These are phyloP conservation scores for Perodicticus potto DNA, from an alignment of 2,797 vertebrate species.

Conservation along the genomic window DNA sequence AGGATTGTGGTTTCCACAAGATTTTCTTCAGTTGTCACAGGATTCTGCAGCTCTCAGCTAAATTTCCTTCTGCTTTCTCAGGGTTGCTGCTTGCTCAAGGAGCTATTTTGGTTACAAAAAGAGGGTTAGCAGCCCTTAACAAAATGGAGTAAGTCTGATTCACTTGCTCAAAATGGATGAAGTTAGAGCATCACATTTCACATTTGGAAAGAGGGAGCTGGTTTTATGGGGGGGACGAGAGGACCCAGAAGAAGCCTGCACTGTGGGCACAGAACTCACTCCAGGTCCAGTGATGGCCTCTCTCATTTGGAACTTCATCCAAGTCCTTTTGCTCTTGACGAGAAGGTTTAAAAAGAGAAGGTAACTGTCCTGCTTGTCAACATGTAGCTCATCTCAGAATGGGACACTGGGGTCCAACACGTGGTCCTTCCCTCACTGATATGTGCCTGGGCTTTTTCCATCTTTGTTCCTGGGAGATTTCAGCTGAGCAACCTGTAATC, in stretches of 20 bases:
- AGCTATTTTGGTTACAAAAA: too few relatives aligned
- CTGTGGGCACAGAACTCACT: not conserved
- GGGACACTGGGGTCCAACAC: not conserved
- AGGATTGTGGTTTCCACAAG: too few relatives aligned
- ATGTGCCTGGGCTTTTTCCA: not conserved
- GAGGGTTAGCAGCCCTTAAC: too few relatives aligned
- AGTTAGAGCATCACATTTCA: too few relatives aligned
- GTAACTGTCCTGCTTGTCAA: not conserved
- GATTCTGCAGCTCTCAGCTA: too few relatives aligned
- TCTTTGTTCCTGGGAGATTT: not conserved
- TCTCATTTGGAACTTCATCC: not conserved
- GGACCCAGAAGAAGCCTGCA: not conserved
- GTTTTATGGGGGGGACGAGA: not conserved
- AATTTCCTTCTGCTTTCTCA: too few relatives aligned
- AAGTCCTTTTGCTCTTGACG: not conserved
- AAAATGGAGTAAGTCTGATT: too few relatives aligned
- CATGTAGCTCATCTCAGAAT: not conserved
- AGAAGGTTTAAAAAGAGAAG: not conserved
- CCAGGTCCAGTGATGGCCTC: not conserved
- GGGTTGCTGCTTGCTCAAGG: too few relatives aligned
- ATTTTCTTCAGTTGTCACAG: too few relatives aligned
- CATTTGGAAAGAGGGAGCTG: conserved; percentile 29
- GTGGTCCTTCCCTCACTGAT: not conserved
- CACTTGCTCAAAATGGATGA: too few relatives aligned
- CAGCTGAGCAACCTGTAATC: not conserved